Evolutionary conservation across 2,888 invertebrate species (phyloP).

Genomic region (Thera britannica): DNA sequence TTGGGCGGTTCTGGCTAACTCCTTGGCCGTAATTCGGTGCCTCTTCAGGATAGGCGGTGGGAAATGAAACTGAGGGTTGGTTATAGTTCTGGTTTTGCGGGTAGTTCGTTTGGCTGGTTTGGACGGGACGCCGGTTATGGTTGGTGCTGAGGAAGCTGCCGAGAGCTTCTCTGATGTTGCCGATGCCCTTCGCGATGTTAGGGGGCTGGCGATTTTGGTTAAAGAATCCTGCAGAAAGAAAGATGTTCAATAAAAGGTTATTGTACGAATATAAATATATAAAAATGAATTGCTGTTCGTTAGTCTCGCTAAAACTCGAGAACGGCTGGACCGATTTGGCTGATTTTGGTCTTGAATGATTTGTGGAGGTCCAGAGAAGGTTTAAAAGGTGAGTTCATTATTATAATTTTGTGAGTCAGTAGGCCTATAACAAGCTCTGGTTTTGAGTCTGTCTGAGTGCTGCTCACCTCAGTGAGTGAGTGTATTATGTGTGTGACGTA

Average conservation of each 20-base stretch:
- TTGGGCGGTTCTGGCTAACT: conserved; percentile 4
- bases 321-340: no score
- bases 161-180: conserved; percentile 28
- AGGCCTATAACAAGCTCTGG: no score
- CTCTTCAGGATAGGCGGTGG: conserved; percentile 35
- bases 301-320: no score
- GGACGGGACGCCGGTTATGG: conserved; percentile 22
- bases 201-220: conserved; percentile 27
- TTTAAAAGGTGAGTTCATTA: no score
- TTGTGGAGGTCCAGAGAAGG: no score
- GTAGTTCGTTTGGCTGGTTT: conserved; percentile 15
- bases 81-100: conserved; percentile 20
- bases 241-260: not conserved
- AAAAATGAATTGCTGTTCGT: no score
- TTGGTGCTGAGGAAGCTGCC: conserved; percentile 24
- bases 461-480: no score
- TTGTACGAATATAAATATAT: no score
- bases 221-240: conserved; percentile 33
- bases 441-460: no score
- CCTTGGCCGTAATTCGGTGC: conserved; percentile 30
- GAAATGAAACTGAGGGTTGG: conserved; percentile 35
- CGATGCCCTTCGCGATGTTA: conserved; percentile 26
- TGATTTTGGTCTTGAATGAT: no score
- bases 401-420: no score
- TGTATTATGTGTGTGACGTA: no score